A percentile compares a stretch with the other conserved stretches of the same genome.
phyloP scores from a whole-genome alignment of 2,113 vertebrate species.

The Nannospalax galili region DNA sequence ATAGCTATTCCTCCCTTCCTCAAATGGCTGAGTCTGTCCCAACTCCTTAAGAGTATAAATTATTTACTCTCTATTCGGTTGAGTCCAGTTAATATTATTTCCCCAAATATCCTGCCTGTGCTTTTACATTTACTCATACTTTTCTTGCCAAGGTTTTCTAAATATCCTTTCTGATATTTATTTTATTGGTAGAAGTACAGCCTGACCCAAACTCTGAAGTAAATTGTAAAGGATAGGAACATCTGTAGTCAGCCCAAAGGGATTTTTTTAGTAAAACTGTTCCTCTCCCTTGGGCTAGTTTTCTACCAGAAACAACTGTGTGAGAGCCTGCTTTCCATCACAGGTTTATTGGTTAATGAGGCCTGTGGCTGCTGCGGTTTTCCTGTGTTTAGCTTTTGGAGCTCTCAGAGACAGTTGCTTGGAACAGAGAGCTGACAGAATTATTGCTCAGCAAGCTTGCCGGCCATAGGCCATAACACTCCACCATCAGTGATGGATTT shows the following conservation, averaged over 20 bases:
- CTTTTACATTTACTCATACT: slow-evolving; percentile 70
- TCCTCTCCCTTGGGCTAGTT: slow-evolving; percentile 27
- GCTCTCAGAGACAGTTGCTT: slow-evolving; percentile 64
- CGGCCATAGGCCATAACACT: slow-evolving; percentile 58
- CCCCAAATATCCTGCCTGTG: slow-evolving; percentile 74
- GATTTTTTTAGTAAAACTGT: slow-evolving; percentile 66
- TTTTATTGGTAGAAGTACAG: slow-evolving; percentile 71
- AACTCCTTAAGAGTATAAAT: slow-evolving; percentile 67
- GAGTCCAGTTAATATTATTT: slow-evolving; percentile 66
- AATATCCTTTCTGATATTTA: slow-evolving; percentile 70
- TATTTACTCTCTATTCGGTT: slow-evolving; percentile 71
- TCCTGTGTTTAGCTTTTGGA: slow-evolving; percentile 78
- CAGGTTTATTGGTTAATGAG: slow-evolving; percentile 78
- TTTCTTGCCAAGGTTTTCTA: slow-evolving; percentile 67
- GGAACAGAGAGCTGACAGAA: slow-evolving; percentile 64
- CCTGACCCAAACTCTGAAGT: slow-evolving; percentile 65
- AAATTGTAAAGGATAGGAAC: slow-evolving; percentile 69
- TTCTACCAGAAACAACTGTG: slow-evolving; percentile 59
- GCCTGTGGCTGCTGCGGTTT: slow-evolving; percentile 76
- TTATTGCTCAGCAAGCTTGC: slow-evolving; percentile 66
- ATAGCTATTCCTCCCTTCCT: slow-evolving; percentile 27
- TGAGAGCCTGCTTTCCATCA: slow-evolving; percentile 73
- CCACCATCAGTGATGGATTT: slow-evolving; percentile 41
- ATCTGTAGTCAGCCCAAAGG: slow-evolving; percentile 51
- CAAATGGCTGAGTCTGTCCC: slow-evolving; percentile 56